Evolutionary conservation across 2,888 invertebrate genomes (phyloP).

Genomic region (Pogonocherus hispidulus): DNA sequence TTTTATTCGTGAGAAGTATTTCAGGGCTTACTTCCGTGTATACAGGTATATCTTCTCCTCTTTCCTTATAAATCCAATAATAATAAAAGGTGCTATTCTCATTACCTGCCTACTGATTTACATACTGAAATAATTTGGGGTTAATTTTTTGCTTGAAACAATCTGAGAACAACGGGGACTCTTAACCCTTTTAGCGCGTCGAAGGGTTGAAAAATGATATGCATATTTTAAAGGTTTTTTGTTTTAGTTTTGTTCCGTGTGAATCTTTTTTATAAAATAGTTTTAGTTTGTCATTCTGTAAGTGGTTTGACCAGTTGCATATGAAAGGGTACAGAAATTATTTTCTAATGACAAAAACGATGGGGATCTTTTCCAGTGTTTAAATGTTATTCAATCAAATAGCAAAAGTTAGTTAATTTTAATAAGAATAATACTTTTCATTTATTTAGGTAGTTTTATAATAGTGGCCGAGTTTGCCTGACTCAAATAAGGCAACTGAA

Average conservation of each 20-base stretch:
- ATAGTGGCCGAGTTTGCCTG: no score
- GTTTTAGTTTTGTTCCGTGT: slow-evolving; percentile 56
- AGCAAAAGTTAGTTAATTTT: no score
- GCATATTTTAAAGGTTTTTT: slow-evolving; percentile 60
- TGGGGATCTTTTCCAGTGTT: not conserved
- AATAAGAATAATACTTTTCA: no score
- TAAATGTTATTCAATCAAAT: not conserved
- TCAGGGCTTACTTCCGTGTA: slow-evolving; percentile 45
- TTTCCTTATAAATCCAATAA: slow-evolving; percentile 36
- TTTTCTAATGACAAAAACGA: slow-evolving; percentile 35
- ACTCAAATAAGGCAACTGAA: no score
- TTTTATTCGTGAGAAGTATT: slow-evolving; percentile 52
- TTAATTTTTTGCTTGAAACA: slow-evolving; percentile 66
- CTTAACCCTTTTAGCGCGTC: slow-evolving; percentile 46
- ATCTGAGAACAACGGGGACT: slow-evolving; percentile 52
- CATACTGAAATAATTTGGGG: slow-evolving; percentile 60
- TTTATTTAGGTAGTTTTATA: no score
- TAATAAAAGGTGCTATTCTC: slow-evolving; percentile 36
- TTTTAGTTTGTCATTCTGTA: slow-evolving; percentile 43
- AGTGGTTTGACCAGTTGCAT: slow-evolving; percentile 47
- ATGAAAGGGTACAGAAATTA: slow-evolving; percentile 42
- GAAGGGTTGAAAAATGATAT: slow-evolving; percentile 59
- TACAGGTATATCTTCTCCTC: slow-evolving; percentile 50
- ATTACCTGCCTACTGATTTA: slow-evolving; percentile 60
- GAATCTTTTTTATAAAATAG: slow-evolving; percentile 54